Evolutionary conservation across 2,113 vertebrate genomes (phyloP), one percentile per base, ranked within the genome.

Genomic region (Corythaixoides concolor): DNA sequence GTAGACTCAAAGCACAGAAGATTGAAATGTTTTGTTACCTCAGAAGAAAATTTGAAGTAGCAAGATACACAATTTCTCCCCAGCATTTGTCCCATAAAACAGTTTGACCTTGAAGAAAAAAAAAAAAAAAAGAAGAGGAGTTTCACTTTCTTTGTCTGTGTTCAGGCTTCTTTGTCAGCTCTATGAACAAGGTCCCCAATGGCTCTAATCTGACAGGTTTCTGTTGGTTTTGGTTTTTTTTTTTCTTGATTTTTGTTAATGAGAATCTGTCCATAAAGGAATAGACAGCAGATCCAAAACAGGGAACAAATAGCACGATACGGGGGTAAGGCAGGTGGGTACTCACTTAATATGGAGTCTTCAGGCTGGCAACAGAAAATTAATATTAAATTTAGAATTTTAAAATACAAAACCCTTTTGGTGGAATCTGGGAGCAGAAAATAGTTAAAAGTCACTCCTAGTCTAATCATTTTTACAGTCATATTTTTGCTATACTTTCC

Each of bases 291-390:
- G 41, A 59, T 50, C 12, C 22, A 77, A 77, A 77, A 1, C 26
- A 62, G 39, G 75, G 8, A 66, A 7, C 8, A 86, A 90, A 66
- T 41, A 39, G 12, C 32, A 49, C 20, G 70, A 9, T 50, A 21
- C 11, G 8, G 9, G 15, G 7, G 5, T 0, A 6, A 11, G 15
- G 4, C 26, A 81, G 21, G 15, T 33, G 5, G 11, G 16, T 35
- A 30, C 9, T 85, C 41, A 68, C 19, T 14, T 72, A 60, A 10
- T 6, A 58, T 2, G 2, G 35, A 62, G 5, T 63, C 32, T 59
- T 47, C 22, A 56, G 35, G 8, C 6, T 76, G 43, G 6, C 12
- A 80, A 43, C 6, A 58, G 27, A 67, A 81, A 50, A 85, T n/a
- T 9, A 56, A 50, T 70, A 74, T 85, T 15, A 77, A 37, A 64